Evolutionary conservation across 2,888 invertebrate genomes (phyloP).

Genomic region (Acheta domesticus): DNA sequence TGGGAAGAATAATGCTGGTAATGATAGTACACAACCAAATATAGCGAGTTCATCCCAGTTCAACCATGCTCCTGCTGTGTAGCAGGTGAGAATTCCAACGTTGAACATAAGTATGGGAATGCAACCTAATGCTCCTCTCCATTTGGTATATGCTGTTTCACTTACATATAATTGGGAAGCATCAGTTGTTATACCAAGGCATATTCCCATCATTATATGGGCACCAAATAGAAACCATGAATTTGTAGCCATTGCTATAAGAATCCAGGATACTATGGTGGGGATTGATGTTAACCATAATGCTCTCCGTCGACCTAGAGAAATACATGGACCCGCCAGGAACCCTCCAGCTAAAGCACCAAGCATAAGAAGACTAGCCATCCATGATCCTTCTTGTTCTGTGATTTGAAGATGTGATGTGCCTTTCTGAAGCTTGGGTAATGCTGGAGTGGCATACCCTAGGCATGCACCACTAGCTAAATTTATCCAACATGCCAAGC

Average conservation of each 20-base stretch:
- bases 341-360: constrained; percentile 35
- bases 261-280: constrained; percentile 32
- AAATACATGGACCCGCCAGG: constrained; percentile 35
- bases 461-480: constrained; percentile 37
- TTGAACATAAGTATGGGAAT: constrained; percentile 38
- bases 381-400: constrained; percentile 36
- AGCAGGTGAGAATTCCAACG: constrained; percentile 35
- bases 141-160: constrained; percentile 33
- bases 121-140: constrained; percentile 37
- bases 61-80: constrained; percentile 35
- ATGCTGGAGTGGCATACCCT: constrained; percentile 35
- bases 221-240: constrained; percentile 33
- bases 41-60: constrained; percentile 36
- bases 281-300: constrained; percentile 35
- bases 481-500: constrained; percentile 37
- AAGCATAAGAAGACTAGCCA: constrained; percentile 36
- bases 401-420: constrained; percentile 29
- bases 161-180: constrained; percentile 36
- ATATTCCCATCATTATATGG: constrained; percentile 34
- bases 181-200: constrained; percentile 34
- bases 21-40: constrained; percentile 33
- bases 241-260: constrained; percentile 31
- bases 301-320: constrained; percentile 34
- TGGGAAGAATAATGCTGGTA: constrained; percentile 36
- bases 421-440: constrained; percentile 33